Evolutionary conservation across 2,113 vertebrate genomes (phyloP), one percentile per base, ranked within the genome.

Genomic region (Syrmaticus mikado): DNA sequence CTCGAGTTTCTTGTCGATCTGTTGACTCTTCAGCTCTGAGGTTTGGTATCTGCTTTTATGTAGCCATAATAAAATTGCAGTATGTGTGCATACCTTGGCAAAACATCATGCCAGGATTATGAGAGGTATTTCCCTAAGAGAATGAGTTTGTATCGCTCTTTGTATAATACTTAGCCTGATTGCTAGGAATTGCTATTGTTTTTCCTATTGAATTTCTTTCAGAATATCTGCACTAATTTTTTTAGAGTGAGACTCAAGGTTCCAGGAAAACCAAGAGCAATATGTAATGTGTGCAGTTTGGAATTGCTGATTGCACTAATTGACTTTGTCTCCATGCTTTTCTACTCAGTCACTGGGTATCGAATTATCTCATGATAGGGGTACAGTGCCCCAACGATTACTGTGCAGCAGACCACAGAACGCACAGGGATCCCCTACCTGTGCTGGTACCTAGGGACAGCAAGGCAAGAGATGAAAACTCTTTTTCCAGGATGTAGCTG

Each of bases 1-100:
- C 16, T 90, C 57, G 73, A 58, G 40, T 93, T 93, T 89, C 86
- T 32, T 83, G 65, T 79, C 7, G 5, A 68, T 92, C 67, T 30
- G 6, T 94, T 88, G 86, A 79, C 40, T 76, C 70, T 72, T 93
- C 58, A 75, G 71, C 58, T 36, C 74, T 41, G 81, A 88, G 81
- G 81, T 90, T 89, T 95, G 57, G 14, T 82, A 58, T 71, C 9
- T 2, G 22, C 30, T 67, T 73, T 58, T 85, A 72, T 25, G 53
- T 36, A 68, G 58, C 66, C 67, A 48, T 70, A 65, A 40, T 40
- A 73, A 82, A n/a, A 55, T 46, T 68, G 81, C 58, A 74, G 19
- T 46, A 20, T 30, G 15, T 46, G 41, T 74, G 38, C 60, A 85
- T 53, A 64, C 46, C 52, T 85, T 74, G 76, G 68, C 68, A 93